Conservation (phyloP, 1,140 invertebrate genomes). For the Trachymyrmex septentrionalis region DNA sequence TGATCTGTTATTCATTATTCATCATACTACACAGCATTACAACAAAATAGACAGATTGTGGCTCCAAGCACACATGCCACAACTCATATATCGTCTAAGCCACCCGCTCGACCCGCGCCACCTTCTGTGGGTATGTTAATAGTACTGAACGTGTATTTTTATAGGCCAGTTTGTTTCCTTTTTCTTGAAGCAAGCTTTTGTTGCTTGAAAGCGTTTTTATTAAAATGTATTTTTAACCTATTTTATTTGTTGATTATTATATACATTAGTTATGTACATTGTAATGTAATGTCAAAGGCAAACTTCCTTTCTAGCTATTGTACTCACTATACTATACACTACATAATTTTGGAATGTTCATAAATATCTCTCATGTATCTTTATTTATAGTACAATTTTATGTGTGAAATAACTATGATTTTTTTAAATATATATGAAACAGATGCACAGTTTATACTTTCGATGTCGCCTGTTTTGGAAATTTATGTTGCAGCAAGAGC, state of each 20-base stretch:
- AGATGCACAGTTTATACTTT: not conserved
- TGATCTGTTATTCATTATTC: slow-evolving; percentile 75
- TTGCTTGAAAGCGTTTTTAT: slow-evolving; percentile 42
- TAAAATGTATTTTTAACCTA: not conserved
- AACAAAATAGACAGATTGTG: slow-evolving; percentile 85
- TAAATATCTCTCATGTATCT: slow-evolving; percentile 9
- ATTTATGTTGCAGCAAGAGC: slow-evolving; percentile 11
- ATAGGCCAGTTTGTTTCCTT: slow-evolving; percentile 46
- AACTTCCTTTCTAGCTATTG: not conserved
- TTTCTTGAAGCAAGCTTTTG: slow-evolving; percentile 12
- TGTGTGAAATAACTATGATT: not conserved
- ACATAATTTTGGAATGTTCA: slow-evolving; percentile 11
- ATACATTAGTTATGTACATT: not conserved
- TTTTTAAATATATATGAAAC: not conserved
- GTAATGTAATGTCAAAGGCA: not conserved
- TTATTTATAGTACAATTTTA: slow-evolving; percentile 14
- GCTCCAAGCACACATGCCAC: slow-evolving; percentile 83
- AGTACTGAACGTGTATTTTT: slow-evolving; percentile 66
- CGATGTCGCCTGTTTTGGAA: not conserved
- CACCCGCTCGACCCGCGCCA: slow-evolving; percentile 86
- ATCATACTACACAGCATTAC: slow-evolving; percentile 84
- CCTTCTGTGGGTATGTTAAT: slow-evolving; percentile 85
- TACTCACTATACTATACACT: not conserved
- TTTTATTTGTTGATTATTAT: slow-evolving; percentile 14
- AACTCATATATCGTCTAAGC: slow-evolving; percentile 84